Evolutionary conservation across 2,113 vertebrate species (phyloP).

Genomic region (Macquaria ambigua): DNA sequence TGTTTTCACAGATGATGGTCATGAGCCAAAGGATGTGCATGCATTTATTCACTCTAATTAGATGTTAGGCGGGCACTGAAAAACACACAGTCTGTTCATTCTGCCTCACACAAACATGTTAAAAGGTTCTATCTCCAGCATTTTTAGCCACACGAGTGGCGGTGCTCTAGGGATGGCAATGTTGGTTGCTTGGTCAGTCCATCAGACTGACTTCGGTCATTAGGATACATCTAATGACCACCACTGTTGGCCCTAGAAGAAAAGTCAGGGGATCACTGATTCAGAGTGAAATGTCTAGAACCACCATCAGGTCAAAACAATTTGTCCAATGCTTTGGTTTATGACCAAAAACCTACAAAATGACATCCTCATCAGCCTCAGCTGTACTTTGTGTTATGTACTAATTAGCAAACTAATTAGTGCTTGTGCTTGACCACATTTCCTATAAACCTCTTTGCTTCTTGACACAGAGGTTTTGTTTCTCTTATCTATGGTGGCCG

Average conservation of each 20-base stretch:
- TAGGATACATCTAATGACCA: neutral
- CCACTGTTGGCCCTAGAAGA: neutral
- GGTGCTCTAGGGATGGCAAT: neutral
- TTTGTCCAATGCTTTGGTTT: neutral
- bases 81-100: neutral
- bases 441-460: too few species aligned
- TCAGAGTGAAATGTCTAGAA: neutral
- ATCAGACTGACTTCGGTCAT: neutral
- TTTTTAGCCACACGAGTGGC: neutral
- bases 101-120: neutral
- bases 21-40: neutral
- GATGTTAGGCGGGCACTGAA: neutral
- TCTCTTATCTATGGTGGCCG: too few species aligned
- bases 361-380: neutral
- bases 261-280: neutral
- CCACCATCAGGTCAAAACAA: too few species aligned
- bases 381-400: too few species aligned
- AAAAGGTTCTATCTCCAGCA: neutral
- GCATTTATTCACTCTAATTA: conserved; percentile 27
- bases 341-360: neutral
- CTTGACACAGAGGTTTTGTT: too few species aligned
- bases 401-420: too few species aligned
- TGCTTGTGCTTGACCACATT: too few species aligned
- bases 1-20: conserved; percentile 30
- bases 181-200: neutral